These are phyloP conservation scores for Cyclargus thomasi DNA, from an alignment of 1,140 invertebrate species.

Conservation along the genomic window DNA sequence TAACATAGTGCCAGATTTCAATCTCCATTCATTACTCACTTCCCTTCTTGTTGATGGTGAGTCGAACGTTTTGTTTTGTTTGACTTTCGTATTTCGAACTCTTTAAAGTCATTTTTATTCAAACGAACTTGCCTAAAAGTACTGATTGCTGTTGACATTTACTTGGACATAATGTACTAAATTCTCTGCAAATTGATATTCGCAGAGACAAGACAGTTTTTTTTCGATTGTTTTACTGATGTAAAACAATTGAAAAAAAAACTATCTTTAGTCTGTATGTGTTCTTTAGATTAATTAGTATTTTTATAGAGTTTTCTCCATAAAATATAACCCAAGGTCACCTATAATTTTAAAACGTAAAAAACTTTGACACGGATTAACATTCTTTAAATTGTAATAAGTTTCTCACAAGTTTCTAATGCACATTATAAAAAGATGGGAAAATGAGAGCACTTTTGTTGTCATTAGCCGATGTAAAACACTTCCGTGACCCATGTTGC, in stretches of 20 bases:
- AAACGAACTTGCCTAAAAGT: not conserved
- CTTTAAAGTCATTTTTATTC: slow-evolving; percentile 27
- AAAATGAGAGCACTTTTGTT: slow-evolving; percentile 53
- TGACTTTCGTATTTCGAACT: slow-evolving; percentile 68
- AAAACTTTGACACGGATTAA: no score
- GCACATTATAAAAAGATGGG: not conserved
- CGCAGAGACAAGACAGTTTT: no score
- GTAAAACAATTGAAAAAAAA: no score
- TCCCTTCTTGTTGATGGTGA: slow-evolving; percentile 66
- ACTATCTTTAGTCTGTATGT: no score
- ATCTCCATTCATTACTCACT: slow-evolving; percentile 72
- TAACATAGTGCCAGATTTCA: slow-evolving; percentile 66
- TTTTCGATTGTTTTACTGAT: no score
- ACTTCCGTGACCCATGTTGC: slow-evolving; percentile 46
- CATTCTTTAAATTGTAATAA: no score
- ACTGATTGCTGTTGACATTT: not conserved
- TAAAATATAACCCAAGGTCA: no score
- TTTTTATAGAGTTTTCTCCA: no score
- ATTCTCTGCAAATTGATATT: no score
- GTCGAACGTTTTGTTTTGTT: slow-evolving; percentile 67
- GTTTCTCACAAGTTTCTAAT: not conserved
- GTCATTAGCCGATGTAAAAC: slow-evolving; percentile 67
- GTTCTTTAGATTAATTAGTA: no score
- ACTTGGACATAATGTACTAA: not conserved
- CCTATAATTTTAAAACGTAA: no score